A percentile compares a stretch with the other conserved stretches of the same genome.
phyloP scores from a whole-genome alignment of 2,113 vertebrate species.

The Cynocephalus volans region DNA sequence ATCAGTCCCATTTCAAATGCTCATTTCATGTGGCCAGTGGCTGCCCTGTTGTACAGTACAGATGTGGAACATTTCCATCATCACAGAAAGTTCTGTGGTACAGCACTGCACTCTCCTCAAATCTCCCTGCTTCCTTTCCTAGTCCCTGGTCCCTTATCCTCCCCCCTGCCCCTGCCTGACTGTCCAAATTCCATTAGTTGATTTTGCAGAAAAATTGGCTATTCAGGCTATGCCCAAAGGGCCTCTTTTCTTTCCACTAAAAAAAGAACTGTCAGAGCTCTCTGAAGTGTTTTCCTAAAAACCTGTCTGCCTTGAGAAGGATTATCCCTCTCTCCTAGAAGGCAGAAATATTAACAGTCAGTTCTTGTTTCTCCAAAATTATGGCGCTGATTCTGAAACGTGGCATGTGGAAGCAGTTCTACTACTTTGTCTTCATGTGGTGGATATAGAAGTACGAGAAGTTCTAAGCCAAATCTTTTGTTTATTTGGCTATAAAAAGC shows the following conservation, averaged over 20 bases:
- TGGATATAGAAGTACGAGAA: conserved; percentile 62
- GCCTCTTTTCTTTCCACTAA: not conserved
- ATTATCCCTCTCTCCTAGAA: not conserved
- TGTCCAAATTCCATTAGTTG: conserved; percentile 16
- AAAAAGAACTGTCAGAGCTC: not conserved
- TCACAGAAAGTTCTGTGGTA: not conserved
- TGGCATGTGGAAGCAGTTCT: conserved; percentile 44
- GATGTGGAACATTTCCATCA: not conserved
- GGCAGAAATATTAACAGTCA: not conserved
- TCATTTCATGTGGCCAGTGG: not conserved
- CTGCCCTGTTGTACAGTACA: fast-evolving
- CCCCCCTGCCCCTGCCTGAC: not conserved
- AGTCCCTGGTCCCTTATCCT: too few species aligned
- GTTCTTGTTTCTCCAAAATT: too few species aligned
- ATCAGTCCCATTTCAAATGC: not conserved
- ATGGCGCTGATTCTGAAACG: not conserved
- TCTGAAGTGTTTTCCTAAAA: conserved; percentile 34
- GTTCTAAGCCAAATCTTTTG: conserved; percentile 63
- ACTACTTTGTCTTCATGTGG: not conserved
- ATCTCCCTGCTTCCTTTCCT: not conserved
- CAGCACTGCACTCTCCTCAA: not conserved
- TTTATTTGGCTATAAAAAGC: conserved; percentile 78
- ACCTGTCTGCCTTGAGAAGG: not conserved
- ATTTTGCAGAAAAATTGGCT: not conserved
- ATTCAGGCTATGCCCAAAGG: not conserved